Percentiles rank a stretch among this genome's conserved stretches.
Conservation (phyloP, 2,888 invertebrate species). For the Eucriotettix oculatus region DNA sequence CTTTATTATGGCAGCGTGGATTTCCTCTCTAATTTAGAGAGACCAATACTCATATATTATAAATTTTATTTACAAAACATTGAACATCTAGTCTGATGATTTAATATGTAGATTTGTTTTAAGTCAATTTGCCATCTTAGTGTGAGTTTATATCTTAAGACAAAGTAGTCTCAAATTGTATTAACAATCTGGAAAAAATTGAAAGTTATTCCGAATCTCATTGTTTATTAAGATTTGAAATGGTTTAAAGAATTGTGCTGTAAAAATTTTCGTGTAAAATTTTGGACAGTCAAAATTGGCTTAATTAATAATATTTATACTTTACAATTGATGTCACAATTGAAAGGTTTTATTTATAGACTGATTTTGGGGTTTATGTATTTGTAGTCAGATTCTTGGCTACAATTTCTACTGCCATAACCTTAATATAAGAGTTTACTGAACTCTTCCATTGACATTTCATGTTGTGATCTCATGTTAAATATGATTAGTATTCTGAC, state of each 20-base stretch:
- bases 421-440: neutral
- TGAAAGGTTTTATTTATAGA: too few relatives aligned
- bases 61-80: constrained; percentile 4
- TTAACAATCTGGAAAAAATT: neutral
- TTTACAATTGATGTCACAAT: too few relatives aligned
- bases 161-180: neutral
- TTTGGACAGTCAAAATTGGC: too few relatives aligned
- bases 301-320: too few relatives aligned
- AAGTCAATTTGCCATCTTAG: neutral
- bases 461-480: constrained; percentile 3
- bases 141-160: too few relatives aligned
- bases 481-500: neutral
- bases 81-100: constrained; percentile 7
- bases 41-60: constrained; percentile 6
- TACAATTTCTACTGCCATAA: neutral
- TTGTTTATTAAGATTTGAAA: too few relatives aligned
- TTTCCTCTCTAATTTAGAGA: neutral
- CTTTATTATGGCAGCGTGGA: neutral
- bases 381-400: too few relatives aligned
- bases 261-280: too few relatives aligned
- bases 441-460: neutral
- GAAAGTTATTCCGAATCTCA: too few relatives aligned
- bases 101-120: constrained; percentile 1
- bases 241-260: too few relatives aligned
- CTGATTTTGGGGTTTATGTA: too few relatives aligned